These are phyloP conservation scores for Micoletzkya japonica DNA, from an alignment of 2,888 invertebrate genomes.

Conservation along the genomic window DNA sequence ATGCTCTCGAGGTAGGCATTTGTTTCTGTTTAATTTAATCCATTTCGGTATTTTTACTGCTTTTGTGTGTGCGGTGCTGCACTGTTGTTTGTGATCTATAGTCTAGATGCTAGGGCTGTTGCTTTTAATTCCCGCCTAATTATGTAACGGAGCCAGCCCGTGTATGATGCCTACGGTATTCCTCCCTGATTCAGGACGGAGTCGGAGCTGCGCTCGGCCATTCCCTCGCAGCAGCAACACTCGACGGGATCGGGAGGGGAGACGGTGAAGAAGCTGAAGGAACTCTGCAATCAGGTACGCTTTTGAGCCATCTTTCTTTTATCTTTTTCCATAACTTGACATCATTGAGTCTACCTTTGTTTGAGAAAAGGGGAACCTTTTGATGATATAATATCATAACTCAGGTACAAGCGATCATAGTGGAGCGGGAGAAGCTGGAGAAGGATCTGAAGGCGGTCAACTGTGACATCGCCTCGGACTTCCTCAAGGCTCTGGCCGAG, in stretches of 20 bases:
- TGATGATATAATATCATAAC: neutral
- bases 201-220: slow-evolving; percentile 74
- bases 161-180: neutral
- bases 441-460: slow-evolving; percentile 60
- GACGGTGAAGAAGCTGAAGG: slow-evolving; percentile 74
- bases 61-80: no score
- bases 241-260: slow-evolving; percentile 63
- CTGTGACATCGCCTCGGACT: slow-evolving; percentile 70
- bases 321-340: neutral
- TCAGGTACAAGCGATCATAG: slow-evolving; percentile 68
- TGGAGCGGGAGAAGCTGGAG: slow-evolving; percentile 86
- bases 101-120: no score
- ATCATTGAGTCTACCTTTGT: neutral
- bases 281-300: slow-evolving; percentile 74
- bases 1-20: slow-evolving; percentile 73
- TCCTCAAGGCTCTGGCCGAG: slow-evolving; percentile 75
- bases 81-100: no score
- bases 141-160: no score
- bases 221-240: slow-evolving; percentile 70
- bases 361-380: neutral
- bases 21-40: neutral
- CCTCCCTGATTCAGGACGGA: slow-evolving; percentile 29
- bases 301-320: neutral
- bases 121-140: no score
- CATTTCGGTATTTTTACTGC: no score